Conservation (phyloP, 2,888 invertebrate species). For the Luffia ferchaultella region DNA sequence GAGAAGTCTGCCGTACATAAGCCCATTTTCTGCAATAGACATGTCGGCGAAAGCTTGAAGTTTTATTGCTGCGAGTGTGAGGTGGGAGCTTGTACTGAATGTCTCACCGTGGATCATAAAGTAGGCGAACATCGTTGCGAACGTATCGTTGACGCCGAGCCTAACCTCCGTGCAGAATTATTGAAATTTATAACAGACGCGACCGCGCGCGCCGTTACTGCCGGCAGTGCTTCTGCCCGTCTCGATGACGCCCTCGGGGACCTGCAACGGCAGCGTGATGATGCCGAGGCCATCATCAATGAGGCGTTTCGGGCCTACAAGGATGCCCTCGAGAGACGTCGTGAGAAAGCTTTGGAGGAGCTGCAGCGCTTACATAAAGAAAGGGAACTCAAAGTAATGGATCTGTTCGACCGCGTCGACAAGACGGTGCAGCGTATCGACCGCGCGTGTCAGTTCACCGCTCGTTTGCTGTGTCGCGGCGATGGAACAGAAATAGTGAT, state of each 20-base stretch:
- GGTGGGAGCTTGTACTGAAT: slow-evolving; percentile 88
- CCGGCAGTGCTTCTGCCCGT: slow-evolving; percentile 77
- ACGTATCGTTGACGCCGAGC: slow-evolving; percentile 81
- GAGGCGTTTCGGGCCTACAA: slow-evolving; percentile 83
- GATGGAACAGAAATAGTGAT: slow-evolving; percentile 86
- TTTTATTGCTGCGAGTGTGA: slow-evolving; percentile 90
- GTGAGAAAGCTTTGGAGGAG: slow-evolving; percentile 78
- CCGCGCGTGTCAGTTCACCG: slow-evolving; percentile 86
- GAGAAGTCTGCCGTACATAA: slow-evolving; percentile 87
- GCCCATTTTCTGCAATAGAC: slow-evolving; percentile 84
- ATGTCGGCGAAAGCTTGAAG: slow-evolving; percentile 84
- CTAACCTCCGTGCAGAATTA: slow-evolving; percentile 79
- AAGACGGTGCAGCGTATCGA: slow-evolving; percentile 86
- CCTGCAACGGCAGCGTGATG: slow-evolving; percentile 86
- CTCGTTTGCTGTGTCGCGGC: slow-evolving; percentile 82
- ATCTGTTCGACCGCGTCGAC: slow-evolving; percentile 82
- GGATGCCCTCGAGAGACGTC: slow-evolving; percentile 80
- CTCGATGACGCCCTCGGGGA: slow-evolving; percentile 85
- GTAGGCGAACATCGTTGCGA: slow-evolving; percentile 86
- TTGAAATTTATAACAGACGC: slow-evolving; percentile 78
- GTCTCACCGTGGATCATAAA: slow-evolving; percentile 83
- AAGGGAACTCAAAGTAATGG: slow-evolving; percentile 90
- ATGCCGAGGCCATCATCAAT: slow-evolving; percentile 82
- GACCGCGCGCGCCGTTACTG: slow-evolving; percentile 76
- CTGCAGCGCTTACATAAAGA: slow-evolving; percentile 81